These are phyloP conservation scores for Phataginus tricuspis DNA, from an alignment of 2,797 vertebrate species.

Conservation along the genomic window DNA sequence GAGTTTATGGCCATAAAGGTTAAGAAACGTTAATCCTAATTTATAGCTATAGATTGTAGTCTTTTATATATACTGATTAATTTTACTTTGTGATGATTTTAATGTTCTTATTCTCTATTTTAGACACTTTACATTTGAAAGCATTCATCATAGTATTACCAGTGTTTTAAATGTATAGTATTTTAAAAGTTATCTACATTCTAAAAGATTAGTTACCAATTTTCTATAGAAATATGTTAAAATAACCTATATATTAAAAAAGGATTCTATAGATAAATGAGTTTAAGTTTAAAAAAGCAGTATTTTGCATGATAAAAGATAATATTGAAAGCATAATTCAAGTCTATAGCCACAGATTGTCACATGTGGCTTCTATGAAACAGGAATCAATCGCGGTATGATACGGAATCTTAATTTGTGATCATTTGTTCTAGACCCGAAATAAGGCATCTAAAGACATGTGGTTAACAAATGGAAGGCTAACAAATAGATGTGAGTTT, in stretches of 20 bases:
- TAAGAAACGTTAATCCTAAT: not conserved
- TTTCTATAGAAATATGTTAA: not conserved
- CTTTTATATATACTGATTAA: not conserved
- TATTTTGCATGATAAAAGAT: not conserved
- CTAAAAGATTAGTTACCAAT: not conserved
- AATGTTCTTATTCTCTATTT: not conserved
- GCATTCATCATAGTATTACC: not conserved
- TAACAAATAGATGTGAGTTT: not conserved
- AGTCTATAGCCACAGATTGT: not conserved
- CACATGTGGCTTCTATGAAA: not conserved
- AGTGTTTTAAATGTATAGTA: not conserved
- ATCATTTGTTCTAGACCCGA: not conserved
- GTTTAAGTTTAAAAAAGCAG: not conserved
- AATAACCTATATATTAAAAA: not conserved
- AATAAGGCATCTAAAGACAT: not conserved
- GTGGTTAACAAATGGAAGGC: not conserved
- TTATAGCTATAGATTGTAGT: not conserved
- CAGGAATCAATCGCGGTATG: not conserved
- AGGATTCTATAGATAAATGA: not conserved
- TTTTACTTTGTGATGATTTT: not conserved
- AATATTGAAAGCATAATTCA: not conserved
- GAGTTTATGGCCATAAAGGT: not conserved
- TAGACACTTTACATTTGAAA: not conserved
- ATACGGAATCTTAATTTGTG: not conserved
- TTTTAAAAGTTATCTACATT: not conserved